Evolutionary conservation across 2,888 invertebrate species (phyloP).

Genomic region (Amblyteles armatorius): DNA sequence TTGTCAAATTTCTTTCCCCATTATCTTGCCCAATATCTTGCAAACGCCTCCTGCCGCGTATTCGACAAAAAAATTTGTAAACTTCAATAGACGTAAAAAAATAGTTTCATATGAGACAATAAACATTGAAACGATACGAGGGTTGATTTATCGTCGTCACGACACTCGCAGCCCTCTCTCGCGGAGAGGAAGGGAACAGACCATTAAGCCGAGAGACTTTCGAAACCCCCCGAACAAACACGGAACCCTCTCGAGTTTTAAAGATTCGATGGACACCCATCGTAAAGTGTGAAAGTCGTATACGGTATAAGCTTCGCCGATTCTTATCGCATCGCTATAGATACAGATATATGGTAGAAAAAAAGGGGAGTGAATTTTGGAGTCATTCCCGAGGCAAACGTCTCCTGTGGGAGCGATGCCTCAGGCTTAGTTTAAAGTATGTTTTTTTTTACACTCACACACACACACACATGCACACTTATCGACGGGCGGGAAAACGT

Average conservation of each 20-base stretch:
- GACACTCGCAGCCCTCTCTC: neutral
- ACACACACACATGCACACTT: constrained; percentile 67
- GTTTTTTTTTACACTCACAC: constrained; percentile 63
- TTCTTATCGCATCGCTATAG: constrained; percentile 57
- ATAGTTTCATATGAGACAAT: constrained; percentile 5
- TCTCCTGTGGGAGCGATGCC: constrained; percentile 82
- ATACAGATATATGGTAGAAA: constrained; percentile 11
- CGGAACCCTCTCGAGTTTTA: constrained; percentile 46
- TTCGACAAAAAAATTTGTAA: neutral
- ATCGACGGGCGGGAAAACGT: constrained; percentile 72
- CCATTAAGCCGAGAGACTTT: constrained; percentile 28
- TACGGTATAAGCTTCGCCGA: neutral
- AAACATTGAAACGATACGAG: constrained; percentile 18
- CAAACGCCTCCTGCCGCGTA: too few relatives aligned
- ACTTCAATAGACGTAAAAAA: neutral
- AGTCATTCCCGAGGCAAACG: constrained; percentile 68
- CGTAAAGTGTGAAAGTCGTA: constrained; percentile 36
- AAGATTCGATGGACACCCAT: constrained; percentile 46
- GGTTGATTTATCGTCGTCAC: neutral
- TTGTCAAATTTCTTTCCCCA: neutral
- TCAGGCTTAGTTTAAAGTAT: constrained; percentile 84
- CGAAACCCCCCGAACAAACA: constrained; percentile 31
- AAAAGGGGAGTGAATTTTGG: constrained; percentile 37
- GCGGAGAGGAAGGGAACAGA: constrained; percentile 4
- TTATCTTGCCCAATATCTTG: neutral